A percentile compares a stretch with the other conserved stretches of the same genome.
Evolutionary conservation across 2,113 vertebrate genomes (phyloP).

Genomic region (Xiphophorus maculatus): DNA sequence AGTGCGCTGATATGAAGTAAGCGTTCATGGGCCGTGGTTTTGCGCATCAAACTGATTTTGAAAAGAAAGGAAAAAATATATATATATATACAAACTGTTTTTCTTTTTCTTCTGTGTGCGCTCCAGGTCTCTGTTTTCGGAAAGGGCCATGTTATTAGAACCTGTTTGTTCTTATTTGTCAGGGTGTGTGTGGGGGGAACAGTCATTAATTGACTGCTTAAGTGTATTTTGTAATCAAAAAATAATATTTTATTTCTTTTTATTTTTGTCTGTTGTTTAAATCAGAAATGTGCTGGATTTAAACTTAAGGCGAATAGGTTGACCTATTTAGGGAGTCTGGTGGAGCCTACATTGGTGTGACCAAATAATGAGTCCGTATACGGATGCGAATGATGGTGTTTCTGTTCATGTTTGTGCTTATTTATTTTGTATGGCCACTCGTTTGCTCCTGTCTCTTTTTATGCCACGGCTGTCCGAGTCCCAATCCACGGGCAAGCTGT

Average conservation of each 20-base stretch:
- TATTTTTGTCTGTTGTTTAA: slow-evolving; percentile 50
- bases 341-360: slow-evolving; percentile 70
- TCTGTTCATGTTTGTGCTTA: slow-evolving; percentile 62
- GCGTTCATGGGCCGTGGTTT: slow-evolving; percentile 33
- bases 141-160: slow-evolving; percentile 45
- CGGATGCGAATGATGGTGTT: slow-evolving; percentile 58
- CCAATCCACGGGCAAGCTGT: slow-evolving; percentile 31
- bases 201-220: slow-evolving; percentile 49
- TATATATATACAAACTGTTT: slow-evolving; percentile 17
- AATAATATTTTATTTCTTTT: slow-evolving; percentile 18
- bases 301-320: slow-evolving; percentile 23
- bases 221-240: slow-evolving; percentile 74
- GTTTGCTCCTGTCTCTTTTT: slow-evolving; percentile 52
- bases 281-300: slow-evolving; percentile 39
- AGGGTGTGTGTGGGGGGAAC: background rate
- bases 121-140: slow-evolving; percentile 26
- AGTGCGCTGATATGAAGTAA: slow-evolving; percentile 42
- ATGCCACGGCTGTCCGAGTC: slow-evolving; percentile 46
- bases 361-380: slow-evolving; percentile 65
- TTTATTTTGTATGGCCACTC: slow-evolving; percentile 76
- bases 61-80: background rate
- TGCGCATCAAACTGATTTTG: slow-evolving; percentile 29
- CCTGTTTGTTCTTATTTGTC: slow-evolving; percentile 37
- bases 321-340: slow-evolving; percentile 25
- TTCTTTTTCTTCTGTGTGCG: slow-evolving; percentile 16